Conservation (phyloP, 2,888 invertebrate genomes). For the Siphonodentalium dalli region DNA sequence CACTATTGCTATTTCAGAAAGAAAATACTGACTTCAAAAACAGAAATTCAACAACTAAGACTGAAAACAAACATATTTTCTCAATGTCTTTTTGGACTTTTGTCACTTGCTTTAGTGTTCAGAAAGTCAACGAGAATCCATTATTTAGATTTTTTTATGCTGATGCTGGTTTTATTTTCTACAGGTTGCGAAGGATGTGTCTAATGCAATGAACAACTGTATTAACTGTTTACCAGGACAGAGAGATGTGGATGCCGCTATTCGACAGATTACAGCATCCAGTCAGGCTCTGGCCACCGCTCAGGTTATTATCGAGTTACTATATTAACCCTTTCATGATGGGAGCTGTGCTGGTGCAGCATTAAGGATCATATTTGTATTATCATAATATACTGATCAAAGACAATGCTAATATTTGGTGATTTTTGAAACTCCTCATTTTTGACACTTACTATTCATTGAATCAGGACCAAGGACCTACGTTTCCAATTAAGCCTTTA, state of each 20-base stretch:
- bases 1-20: no score
- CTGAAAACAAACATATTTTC: no score
- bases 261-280: constrained; percentile 75
- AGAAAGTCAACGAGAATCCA: not conserved
- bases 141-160: not conserved
- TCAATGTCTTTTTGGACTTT: not conserved
- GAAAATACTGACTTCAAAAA: no score
- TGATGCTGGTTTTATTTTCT: constrained; percentile 6
- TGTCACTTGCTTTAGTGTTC: not conserved
- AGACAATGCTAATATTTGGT: no score
- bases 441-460: no score
- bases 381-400: not conserved
- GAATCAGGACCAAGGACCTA: no score
- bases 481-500: no score
- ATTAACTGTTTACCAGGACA: constrained; percentile 91
- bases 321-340: no score
- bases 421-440: no score
- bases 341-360: no score
- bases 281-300: constrained; percentile 73
- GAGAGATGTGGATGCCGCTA: constrained; percentile 89
- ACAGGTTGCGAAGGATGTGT: constrained; percentile 67
- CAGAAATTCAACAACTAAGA: no score
- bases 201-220: constrained; percentile 73
- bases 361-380: not conserved
- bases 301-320: no score